phyloP scores from a whole-genome alignment of 2,113 vertebrate genomes.

The Phrynocephalus versicolor region DNA sequence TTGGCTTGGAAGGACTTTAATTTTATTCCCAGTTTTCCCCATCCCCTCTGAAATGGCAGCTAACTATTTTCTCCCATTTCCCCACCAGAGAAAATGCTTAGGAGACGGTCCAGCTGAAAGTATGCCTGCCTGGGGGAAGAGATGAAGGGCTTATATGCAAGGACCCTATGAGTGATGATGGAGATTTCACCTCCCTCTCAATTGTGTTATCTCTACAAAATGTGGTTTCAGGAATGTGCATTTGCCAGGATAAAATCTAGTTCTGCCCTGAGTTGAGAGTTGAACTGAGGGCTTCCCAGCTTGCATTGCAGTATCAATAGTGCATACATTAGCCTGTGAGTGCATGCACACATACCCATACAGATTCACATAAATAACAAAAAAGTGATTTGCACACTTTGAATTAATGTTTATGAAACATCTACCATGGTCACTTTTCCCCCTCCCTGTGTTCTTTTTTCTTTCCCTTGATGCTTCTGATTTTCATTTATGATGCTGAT shows the following conservation, averaged over 20 bases:
- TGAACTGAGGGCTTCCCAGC: not conserved
- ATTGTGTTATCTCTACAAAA: not conserved
- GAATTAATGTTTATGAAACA: constrained; percentile 18
- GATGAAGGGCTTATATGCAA: not conserved
- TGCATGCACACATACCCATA: not conserved
- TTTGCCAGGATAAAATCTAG: not conserved
- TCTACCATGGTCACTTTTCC: not conserved
- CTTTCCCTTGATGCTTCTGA: not conserved
- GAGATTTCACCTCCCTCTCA: no score
- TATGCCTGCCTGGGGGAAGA: no score
- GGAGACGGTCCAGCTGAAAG: not conserved
- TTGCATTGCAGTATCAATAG: not conserved
- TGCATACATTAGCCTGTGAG: not conserved
- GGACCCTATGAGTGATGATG: not conserved
- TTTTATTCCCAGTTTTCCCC: no score
- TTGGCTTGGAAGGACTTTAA: not conserved
- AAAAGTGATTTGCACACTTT: not conserved
- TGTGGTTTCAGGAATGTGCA: not conserved
- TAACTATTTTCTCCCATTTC: not conserved
- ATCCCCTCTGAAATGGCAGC: not conserved
- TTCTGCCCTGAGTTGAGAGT: not conserved
- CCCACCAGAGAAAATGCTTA: no score
- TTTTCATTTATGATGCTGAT: not conserved
- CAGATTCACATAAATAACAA: not conserved
- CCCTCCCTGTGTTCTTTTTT: not conserved